Conservation (phyloP, 2,113 vertebrate genomes). For the Phycodurus eques region DNA sequence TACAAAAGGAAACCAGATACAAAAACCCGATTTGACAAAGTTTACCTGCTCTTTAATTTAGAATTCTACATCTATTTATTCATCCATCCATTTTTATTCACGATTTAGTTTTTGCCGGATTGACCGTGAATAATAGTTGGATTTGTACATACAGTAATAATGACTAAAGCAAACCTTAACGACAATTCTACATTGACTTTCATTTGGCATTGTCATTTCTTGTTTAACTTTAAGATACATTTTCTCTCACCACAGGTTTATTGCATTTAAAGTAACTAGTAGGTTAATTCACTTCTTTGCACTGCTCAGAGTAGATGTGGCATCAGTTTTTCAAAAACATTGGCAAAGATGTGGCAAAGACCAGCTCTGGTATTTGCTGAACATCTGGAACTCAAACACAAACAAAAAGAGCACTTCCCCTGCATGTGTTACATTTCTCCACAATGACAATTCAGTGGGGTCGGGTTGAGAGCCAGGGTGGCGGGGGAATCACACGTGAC, state of each 20-base stretch:
- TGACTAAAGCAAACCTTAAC: too few species aligned
- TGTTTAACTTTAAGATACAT: neutral
- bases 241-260: neutral
- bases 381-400: neutral
- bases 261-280: neutral
- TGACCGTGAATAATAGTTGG: neutral
- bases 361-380: neutral
- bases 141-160: neutral
- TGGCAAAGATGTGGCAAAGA: neutral
- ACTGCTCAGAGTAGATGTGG: neutral
- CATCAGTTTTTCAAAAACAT: neutral
- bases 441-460: slow-evolving; percentile 1
- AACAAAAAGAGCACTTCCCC: neutral
- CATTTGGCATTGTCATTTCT: too few species aligned
- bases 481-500: slow-evolving; percentile 14
- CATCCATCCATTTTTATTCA: neutral
- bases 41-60: neutral
- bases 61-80: neutral
- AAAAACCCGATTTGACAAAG: neutral
- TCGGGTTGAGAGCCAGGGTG: neutral
- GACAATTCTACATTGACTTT: neutral
- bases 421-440: slow-evolving; percentile 1
- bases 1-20: neutral
- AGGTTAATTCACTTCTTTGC: neutral
- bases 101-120: neutral